These are phyloP conservation scores for Lepidostoma basale DNA, from an alignment of 1,140 invertebrate genomes.

Conservation along the genomic window DNA sequence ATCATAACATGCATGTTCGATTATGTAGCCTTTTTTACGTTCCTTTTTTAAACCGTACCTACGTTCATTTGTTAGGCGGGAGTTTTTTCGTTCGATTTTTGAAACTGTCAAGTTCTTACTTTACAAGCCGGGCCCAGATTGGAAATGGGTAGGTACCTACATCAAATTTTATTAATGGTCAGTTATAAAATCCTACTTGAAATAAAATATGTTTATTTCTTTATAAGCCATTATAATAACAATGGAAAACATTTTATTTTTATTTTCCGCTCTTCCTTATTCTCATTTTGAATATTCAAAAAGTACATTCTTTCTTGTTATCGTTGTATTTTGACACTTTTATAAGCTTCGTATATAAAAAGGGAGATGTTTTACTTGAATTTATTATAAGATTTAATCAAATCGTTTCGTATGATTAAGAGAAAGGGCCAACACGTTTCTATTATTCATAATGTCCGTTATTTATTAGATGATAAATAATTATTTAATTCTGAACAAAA, in stretches of 20 bases:
- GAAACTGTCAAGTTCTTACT: constrained; percentile 27
- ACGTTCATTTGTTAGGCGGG: constrained; percentile 28
- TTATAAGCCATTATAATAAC: constrained; percentile 16
- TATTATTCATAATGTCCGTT: too few species aligned
- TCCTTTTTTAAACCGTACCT: constrained; percentile 4
- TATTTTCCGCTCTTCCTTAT: background rate
- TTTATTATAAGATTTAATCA: too few species aligned
- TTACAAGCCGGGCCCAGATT: constrained; percentile 5
- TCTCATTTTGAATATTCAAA: background rate
- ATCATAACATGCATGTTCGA: constrained; percentile 42
- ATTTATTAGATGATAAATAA: too few species aligned
- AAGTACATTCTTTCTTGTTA: constrained; percentile 3
- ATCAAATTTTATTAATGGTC: background rate
- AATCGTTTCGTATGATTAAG: too few species aligned
- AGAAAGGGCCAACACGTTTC: too few species aligned
- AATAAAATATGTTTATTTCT: constrained; percentile 10
- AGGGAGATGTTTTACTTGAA: too few species aligned
- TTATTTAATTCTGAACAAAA: too few species aligned
- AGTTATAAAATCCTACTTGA: constrained; percentile 9
- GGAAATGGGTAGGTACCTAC: background rate
- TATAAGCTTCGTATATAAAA: too few species aligned
- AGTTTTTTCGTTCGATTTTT: constrained; percentile 31
- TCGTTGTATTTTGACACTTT: constrained; percentile 5
- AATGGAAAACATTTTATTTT: background rate
- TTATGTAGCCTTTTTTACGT: constrained; percentile 27